Conservation (phyloP, 2,797 vertebrate genomes). For the Limnodromus scolopaceus region DNA sequence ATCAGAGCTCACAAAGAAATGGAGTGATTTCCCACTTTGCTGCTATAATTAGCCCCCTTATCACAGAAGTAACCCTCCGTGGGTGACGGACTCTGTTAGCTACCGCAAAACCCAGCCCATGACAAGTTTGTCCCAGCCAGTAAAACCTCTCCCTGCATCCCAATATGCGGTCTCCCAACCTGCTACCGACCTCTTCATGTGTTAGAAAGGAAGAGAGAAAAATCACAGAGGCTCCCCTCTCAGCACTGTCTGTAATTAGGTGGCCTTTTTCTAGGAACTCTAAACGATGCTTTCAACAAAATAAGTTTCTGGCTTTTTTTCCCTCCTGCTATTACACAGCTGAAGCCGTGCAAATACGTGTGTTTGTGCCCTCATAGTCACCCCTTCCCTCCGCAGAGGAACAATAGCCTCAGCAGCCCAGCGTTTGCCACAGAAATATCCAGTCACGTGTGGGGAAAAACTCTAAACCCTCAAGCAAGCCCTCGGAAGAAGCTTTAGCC, state of each 20-base stretch:
- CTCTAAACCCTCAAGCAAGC: not conserved
- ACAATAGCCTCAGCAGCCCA: not conserved
- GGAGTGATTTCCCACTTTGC: not conserved
- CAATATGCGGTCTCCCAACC: not conserved
- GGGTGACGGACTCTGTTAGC: not conserved
- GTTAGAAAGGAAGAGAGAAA: not conserved
- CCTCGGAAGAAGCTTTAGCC: not conserved
- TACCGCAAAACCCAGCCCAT: not conserved
- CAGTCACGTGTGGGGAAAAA: not conserved
- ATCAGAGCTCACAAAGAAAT: constrained; percentile 9
- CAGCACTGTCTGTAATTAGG: not conserved
- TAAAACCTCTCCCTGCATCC: not conserved
- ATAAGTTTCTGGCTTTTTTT: not conserved
- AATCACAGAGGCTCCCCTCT: not conserved
- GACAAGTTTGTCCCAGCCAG: not conserved
- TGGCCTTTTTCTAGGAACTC: not conserved
- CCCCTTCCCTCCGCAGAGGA: not conserved
- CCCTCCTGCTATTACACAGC: not conserved
- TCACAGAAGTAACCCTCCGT: not conserved
- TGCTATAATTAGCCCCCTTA: not conserved
- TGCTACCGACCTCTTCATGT: not conserved
- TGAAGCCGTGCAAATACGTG: not conserved
- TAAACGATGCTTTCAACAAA: not conserved
- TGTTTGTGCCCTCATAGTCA: not conserved
- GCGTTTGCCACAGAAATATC: not conserved